Percentiles rank a stretch among this genome's conserved stretches.
phyloP scores from a whole-genome alignment of 1,140 invertebrate species.

The Colletes gigas region DNA sequence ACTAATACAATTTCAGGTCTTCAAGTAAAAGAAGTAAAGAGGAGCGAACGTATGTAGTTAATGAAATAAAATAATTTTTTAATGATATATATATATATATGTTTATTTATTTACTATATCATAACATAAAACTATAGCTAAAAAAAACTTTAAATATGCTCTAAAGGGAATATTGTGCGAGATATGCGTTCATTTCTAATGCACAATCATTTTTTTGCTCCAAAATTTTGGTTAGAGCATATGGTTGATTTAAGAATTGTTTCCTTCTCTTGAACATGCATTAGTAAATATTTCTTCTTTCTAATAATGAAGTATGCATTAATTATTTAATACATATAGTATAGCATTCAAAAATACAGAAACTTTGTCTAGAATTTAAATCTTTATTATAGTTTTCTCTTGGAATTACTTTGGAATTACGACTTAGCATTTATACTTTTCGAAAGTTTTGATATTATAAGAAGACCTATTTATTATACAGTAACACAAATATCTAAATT shows the following conservation, averaged over 20 bases:
- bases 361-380: neutral
- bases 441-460: neutral
- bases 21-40: slow-evolving; percentile 91
- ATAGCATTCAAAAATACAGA: neutral
- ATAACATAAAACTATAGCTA: neutral
- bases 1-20: slow-evolving; percentile 84
- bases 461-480: neutral
- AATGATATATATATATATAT: slow-evolving; percentile 6
- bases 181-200: neutral
- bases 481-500: neutral
- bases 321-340: slow-evolving; percentile 23
- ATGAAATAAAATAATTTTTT: slow-evolving; percentile 66
- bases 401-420: neutral
- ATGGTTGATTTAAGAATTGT: slow-evolving; percentile 30
- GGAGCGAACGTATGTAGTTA: slow-evolving; percentile 74
- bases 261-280: slow-evolving; percentile 30
- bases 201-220: neutral
- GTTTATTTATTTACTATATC: slow-evolving; percentile 5
- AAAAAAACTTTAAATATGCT: too few species aligned
- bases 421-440: neutral
- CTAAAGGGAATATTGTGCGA: neutral
- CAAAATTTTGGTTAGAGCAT: neutral
- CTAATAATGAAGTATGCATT: neutral
- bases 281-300: slow-evolving; percentile 18
- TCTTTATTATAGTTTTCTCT: neutral